Base-by-base conservation (phyloP, 2,797 vertebrate genomes). In the Schizothorax lantsangensis region DNA sequence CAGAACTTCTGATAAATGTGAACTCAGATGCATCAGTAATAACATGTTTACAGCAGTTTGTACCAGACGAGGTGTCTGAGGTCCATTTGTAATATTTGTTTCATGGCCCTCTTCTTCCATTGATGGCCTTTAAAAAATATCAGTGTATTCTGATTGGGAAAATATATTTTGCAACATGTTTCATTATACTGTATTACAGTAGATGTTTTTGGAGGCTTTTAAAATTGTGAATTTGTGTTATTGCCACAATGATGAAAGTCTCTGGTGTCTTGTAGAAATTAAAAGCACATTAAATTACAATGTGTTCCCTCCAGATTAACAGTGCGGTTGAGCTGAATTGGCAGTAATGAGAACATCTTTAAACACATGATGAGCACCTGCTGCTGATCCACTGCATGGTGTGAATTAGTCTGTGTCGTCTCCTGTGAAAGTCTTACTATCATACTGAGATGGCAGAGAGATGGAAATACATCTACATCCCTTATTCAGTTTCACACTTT, bases 251-350 rank as follows among this genome's bases (percentile, higher is more conserved):
- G 79, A 66, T 12, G 40, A 26, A 45, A 45, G 40, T 81, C 59
- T 81, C 59, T 66, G 59, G n/a, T 47, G 79, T 66, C 57, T 30
- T 81, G 40, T 80, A 30, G 57, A 64, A 80, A 80, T 79, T n/a
- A 80, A 64, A 62, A 66, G 59, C 59, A 66, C 59, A 80, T 80
- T 66, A 19, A 47, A 66, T 80, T 43, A 33, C 15, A 62, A 66
- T 47, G 79, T 80, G 79, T 80, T 80, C 40, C 59, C 79, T 47
- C 57, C 30, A 81, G 59, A 81, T 43, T 64, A 81, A 81, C 59
- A 66, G 26, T 26, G 40, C 40, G 33, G 30, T 36, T 68, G 64
- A 36, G 30, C 30, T 68, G 64, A 66, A 17, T 45, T 66, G 59
- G 79, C 59, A 66, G 38, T 33, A 66, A 66, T 30, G 23, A 47